These are phyloP conservation scores for Ephialtes manifestator DNA, from an alignment of 2,888 invertebrate genomes.

Conservation along the genomic window DNA sequence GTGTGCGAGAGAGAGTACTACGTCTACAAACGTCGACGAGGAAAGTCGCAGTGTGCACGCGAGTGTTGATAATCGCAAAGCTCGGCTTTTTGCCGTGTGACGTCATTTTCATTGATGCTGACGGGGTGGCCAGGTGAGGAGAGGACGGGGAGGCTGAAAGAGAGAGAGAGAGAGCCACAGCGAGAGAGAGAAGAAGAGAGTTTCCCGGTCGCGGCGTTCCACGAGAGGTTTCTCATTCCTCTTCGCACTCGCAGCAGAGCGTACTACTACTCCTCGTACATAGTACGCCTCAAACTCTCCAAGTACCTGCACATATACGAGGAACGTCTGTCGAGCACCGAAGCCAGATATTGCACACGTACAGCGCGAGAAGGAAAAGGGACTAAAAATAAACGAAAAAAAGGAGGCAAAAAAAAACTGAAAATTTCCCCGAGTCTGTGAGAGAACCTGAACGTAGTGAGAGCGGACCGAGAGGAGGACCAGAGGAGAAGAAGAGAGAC, in stretches of 20 bases:
- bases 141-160: conserved; percentile 63
- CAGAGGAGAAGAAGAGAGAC: conserved; percentile 34
- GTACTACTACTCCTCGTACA: conserved; percentile 53
- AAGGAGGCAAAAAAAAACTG: neutral
- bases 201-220: conserved; percentile 58
- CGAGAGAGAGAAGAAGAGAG: conserved; percentile 44
- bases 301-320: conserved; percentile 22
- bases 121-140: conserved; percentile 73
- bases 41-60: conserved; percentile 61
- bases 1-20: neutral
- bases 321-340: conserved; percentile 34
- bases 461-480: neutral
- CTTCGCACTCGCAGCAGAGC: conserved; percentile 19
- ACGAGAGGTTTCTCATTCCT: conserved; percentile 57
- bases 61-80: conserved; percentile 83
- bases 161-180: conserved; percentile 41
- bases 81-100: conserved; percentile 85
- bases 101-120: conserved; percentile 88
- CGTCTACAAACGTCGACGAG: conserved; percentile 31
- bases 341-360: conserved; percentile 35
- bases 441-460: neutral
- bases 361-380: conserved; percentile 16
- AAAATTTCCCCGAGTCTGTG: conserved; percentile 28
- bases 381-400: neutral
- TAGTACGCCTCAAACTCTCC: conserved; percentile 12